These are phyloP conservation scores for Hippoglossus hippoglossus DNA, from an alignment of 2,797 vertebrate species.

Conservation along the genomic window DNA sequence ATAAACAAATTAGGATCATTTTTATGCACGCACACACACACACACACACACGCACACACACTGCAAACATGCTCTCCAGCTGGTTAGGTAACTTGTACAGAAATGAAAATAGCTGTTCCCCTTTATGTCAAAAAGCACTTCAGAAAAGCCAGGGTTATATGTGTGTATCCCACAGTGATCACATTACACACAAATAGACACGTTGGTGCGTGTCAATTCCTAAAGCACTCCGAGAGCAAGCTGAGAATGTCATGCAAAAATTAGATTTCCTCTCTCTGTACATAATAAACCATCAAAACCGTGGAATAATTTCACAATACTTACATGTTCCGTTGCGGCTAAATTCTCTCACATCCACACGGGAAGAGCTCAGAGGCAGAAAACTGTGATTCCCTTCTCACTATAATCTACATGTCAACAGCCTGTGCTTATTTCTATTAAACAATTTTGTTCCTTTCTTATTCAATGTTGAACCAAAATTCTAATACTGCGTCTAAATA, in stretches of 20 bases:
- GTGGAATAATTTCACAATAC: conserved; percentile 44
- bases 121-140: conserved; percentile 21
- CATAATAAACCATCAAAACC: conserved; percentile 45
- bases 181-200: conserved; percentile 23
- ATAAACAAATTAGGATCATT: too few species aligned
- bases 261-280: conserved; percentile 37
- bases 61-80: too few species aligned
- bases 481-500: background rate
- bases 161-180: conserved; percentile 8
- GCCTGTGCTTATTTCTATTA: background rate
- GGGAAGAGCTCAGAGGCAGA: conserved; percentile 26
- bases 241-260: conserved; percentile 45
- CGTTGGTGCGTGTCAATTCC: conserved; percentile 35
- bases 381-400: background rate
- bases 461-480: background rate
- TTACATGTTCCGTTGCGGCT: conserved; percentile 22
- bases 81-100: background rate
- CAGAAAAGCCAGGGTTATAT: conserved; percentile 15
- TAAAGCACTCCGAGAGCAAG: conserved; percentile 6
- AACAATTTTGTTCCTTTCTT: background rate
- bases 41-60: too few species aligned
- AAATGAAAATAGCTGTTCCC: background rate
- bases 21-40: too few species aligned
- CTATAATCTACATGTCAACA: conserved; percentile 24
- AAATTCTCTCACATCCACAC: conserved; percentile 15